Conservation (phyloP, 2,113 vertebrate genomes). For the Oceanites oceanicus region DNA sequence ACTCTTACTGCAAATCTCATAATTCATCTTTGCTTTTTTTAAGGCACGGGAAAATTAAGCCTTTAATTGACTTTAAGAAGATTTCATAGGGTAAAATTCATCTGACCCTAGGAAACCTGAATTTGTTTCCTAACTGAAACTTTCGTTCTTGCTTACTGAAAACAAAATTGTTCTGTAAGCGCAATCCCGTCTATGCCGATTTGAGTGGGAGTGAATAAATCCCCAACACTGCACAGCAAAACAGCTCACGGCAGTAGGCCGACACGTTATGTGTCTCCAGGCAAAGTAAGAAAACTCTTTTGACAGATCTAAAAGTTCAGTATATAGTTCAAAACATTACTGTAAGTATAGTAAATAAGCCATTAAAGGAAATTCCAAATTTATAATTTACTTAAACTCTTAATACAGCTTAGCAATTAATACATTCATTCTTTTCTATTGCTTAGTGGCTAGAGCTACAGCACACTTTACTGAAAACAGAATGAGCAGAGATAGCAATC, state of each 20-base stretch:
- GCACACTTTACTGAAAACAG: background rate
- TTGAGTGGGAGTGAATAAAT: background rate
- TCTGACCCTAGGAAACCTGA: background rate
- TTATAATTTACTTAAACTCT: background rate
- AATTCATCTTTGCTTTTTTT: background rate
- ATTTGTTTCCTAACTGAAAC: background rate
- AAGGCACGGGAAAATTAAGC: background rate
- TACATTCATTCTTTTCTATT: background rate
- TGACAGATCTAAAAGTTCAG: constrained; percentile 24
- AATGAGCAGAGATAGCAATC: background rate
- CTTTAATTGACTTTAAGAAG: background rate
- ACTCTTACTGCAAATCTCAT: background rate
- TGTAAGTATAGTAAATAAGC: constrained; percentile 21
- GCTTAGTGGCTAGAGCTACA: background rate
- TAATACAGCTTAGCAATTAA: constrained; percentile 25
- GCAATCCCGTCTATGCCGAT: background rate
- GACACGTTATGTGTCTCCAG: constrained; percentile 4
- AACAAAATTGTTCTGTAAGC: background rate
- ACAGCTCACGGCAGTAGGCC: background rate
- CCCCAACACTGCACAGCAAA: background rate
- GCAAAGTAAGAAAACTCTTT: constrained; percentile 38
- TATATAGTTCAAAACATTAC: constrained; percentile 14
- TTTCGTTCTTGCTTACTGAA: constrained; percentile 11
- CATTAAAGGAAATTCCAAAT: constrained; percentile 38
- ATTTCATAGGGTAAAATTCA: background rate